Percentiles rank a stretch among this genome's conserved stretches.
Evolutionary conservation across 2,113 vertebrate species (phyloP).

Genomic region (Actenoides hombroni): DNA sequence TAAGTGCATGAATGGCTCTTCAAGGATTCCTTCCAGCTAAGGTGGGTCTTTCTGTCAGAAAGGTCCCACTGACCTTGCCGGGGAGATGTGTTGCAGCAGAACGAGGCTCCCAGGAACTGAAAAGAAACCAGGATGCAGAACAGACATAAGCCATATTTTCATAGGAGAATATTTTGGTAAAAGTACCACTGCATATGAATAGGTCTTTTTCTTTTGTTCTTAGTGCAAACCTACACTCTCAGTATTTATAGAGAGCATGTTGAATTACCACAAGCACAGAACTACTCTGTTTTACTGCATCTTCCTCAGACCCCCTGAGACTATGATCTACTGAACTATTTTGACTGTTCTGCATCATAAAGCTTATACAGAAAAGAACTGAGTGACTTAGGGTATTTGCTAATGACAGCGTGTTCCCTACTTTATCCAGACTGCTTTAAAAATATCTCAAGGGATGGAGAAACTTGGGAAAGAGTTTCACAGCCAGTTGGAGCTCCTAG

Average conservation of each 20-base stretch:
- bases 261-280: background rate
- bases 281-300: background rate
- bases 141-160: background rate
- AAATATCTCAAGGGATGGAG: background rate
- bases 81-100: background rate
- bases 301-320: background rate
- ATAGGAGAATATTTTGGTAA: background rate
- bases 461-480: background rate
- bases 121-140: background rate
- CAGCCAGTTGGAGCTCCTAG: background rate
- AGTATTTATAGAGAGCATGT: background rate
- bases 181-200: background rate
- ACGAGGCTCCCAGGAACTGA: accelerated
- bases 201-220: background rate
- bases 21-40: background rate
- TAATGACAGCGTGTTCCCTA: background rate
- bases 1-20: background rate
- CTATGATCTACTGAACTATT: background rate
- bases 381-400: background rate
- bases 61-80: background rate
- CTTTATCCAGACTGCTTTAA: background rate
- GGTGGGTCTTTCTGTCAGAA: background rate
- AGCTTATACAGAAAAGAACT: background rate
- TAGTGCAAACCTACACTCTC: background rate
- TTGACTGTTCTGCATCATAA: background rate